phyloP scores from a whole-genome alignment of 1,140 invertebrate species.

The Cyphomyrmex costatus region DNA sequence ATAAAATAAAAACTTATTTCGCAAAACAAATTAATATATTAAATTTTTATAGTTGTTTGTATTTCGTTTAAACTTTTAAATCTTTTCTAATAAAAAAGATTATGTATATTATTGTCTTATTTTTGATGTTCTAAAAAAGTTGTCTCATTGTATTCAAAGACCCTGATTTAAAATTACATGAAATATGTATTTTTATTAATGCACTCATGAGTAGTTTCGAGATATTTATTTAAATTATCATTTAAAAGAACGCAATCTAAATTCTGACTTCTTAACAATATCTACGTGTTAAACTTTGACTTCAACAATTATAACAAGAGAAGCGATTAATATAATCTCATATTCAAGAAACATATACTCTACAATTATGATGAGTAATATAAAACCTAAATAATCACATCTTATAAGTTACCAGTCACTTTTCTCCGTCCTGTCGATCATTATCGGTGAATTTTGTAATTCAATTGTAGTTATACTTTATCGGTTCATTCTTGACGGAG shows the following conservation, averaged over 20 bases:
- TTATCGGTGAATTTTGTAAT: not conserved
- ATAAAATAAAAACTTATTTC: not conserved
- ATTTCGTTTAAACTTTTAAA: not conserved
- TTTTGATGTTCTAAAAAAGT: not conserved
- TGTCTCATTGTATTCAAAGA: not conserved
- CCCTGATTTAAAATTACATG: not conserved
- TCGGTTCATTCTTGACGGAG: not conserved
- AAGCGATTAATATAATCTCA: not conserved
- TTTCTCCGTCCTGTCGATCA: not conserved
- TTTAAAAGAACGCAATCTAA: not conserved
- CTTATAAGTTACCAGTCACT: not conserved
- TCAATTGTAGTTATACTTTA: conserved; percentile 1
- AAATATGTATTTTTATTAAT: conserved; percentile 12
- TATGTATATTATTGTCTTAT: not conserved
- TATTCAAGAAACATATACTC: not conserved
- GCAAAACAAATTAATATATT: not conserved
- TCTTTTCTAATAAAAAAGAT: not conserved
- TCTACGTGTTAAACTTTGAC: not conserved
- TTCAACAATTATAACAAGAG: not conserved
- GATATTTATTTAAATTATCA: not conserved
- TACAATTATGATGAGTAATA: not conserved
- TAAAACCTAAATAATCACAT: not conserved
- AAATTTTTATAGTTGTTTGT: not conserved
- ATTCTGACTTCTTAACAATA: no score
- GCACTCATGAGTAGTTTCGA: not conserved